These are phyloP conservation scores for Dermatemys mawii DNA, from an alignment of 2,113 vertebrate species.

Conservation along the genomic window DNA sequence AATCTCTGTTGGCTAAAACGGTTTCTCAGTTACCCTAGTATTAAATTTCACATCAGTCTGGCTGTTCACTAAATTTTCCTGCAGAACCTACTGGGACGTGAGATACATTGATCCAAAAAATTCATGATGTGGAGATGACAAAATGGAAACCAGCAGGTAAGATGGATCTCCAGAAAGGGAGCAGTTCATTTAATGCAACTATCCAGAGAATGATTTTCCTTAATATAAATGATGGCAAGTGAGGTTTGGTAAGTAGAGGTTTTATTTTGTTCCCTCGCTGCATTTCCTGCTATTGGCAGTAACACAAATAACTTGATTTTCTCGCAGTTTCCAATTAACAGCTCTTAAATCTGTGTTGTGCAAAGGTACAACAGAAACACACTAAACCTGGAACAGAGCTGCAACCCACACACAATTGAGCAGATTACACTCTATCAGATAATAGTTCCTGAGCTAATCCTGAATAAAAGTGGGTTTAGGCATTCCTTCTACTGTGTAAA, in stretches of 20 bases:
- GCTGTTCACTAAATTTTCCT: rapidly evolving
- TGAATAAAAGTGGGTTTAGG: neutral
- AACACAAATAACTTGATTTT: neutral
- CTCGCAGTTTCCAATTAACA: neutral
- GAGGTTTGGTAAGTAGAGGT: neutral
- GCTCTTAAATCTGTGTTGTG: neutral
- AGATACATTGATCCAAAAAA: no score
- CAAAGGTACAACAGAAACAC: rapidly evolving
- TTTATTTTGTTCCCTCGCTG: neutral
- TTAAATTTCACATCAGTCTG: neutral
- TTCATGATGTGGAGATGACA: neutral
- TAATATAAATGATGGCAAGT: neutral
- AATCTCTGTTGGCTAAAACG: neutral
- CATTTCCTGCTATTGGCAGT: neutral
- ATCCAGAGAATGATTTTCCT: neutral
- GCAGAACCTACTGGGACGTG: neutral
- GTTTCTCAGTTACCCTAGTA: neutral
- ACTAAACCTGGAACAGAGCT: neutral
- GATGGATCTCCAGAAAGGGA: neutral
- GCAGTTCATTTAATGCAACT: neutral
- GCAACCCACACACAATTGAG: neutral
- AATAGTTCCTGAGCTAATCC: neutral
- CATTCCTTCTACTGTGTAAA: neutral
- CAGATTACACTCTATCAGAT: neutral
- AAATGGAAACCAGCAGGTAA: neutral